Base-by-base conservation (phyloP, 2,113 vertebrate species). In the Puffinus mauretanicus region DNA sequence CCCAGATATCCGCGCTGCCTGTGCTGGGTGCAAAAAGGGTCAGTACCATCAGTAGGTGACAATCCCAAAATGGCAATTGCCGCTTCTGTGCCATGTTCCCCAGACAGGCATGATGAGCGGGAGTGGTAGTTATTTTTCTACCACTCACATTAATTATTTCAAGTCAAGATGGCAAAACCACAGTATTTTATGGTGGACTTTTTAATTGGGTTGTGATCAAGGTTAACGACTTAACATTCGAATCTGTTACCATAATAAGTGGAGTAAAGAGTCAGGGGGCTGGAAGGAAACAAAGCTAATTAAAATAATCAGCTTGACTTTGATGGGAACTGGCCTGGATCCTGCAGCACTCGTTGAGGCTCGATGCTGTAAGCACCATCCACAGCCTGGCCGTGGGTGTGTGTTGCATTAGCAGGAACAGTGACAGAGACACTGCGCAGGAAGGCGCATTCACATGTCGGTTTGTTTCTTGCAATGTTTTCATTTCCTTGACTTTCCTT, bases 271-370 rank as follows among this genome's bases (percentile, higher is more conserved):
- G 65, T 27, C 52, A 34, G 42, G 83, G 75, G 82, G 75, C 54
- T 93, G 88, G 84, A 61, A 89, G 82, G 95, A 94, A 95, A 82
- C 42, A 81, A 78, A 93, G 80, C 84, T 92, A 91, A 95, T 92
- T 84, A 81, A 89, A 89, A 87, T 32, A 49, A 92, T 90, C 85
- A 88, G 66, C 82, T 77, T 96, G 76, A 61, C 88, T 87, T 93
- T 94, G 92, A 46, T 72, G 85, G 82, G 93, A 76, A 81, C 85
- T 95, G 95, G 92, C 96, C 95, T 92, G 94, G 89, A 92, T 96
- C 82, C 88, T 87, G 82, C 91, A 82, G 92, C 89, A 83, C 32
- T 26, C 9, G 1, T 30, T 21, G 58, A 70, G 82, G 88, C 73
- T 92, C 5, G 29, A 7, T 76, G 90, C 80, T 87, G 77, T 60